Conservation (phyloP, 2,797 vertebrate genomes). For the Rhabdophis nuchalis region DNA sequence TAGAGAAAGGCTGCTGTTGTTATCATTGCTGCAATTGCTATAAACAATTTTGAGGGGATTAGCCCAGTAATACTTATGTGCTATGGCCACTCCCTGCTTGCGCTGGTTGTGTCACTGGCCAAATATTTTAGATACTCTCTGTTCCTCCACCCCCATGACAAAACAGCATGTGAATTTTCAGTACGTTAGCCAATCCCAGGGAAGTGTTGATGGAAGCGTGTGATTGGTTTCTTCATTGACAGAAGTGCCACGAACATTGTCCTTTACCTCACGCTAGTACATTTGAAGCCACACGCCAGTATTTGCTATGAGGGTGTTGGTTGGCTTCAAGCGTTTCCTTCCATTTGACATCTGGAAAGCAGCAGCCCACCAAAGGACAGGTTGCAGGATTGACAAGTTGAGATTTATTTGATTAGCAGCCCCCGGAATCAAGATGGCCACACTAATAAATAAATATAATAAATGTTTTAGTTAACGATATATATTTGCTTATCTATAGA, state of each 20-base stretch:
- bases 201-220: slow-evolving; percentile 53
- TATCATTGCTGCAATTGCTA: slow-evolving; percentile 41
- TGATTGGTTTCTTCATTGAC: slow-evolving; percentile 49
- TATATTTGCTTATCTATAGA: too few relatives aligned
- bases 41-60: slow-evolving; percentile 63
- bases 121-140: slow-evolving; percentile 57
- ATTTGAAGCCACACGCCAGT: slow-evolving; percentile 41
- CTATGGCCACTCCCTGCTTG: slow-evolving; percentile 57
- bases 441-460: too few relatives aligned
- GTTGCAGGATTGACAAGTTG: background rate
- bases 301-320: background rate
- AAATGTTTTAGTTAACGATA: too few relatives aligned
- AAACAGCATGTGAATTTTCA: slow-evolving; percentile 54
- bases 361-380: background rate
- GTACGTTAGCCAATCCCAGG: slow-evolving; percentile 57
- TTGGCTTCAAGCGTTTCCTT: slow-evolving; percentile 9
- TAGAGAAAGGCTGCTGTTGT: background rate
- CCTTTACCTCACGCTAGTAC: slow-evolving; percentile 50
- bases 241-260: slow-evolving; percentile 28
- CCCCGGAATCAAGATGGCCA: background rate
- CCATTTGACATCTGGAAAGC: background rate
- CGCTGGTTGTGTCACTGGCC: slow-evolving; percentile 56
- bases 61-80: slow-evolving; percentile 49
- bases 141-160: slow-evolving; percentile 61
- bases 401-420: background rate